phyloP scores from a whole-genome alignment of 1,140 invertebrate genomes.

The Brachionus rubens region DNA sequence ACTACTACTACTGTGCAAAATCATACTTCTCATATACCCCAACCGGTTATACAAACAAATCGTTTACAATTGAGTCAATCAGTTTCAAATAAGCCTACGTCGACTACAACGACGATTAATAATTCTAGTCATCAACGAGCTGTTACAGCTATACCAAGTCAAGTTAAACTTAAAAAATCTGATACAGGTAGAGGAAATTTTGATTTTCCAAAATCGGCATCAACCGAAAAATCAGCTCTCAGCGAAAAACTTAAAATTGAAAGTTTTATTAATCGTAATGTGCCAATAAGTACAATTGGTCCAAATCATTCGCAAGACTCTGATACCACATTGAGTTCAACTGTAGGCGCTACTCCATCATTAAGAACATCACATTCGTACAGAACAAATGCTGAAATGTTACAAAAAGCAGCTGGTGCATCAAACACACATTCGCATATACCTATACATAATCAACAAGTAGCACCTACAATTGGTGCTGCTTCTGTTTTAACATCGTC shows the following conservation, averaged over 20 bases:
- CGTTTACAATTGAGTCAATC: not conserved
- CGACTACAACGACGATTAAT: not conserved
- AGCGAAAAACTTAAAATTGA: too few relatives aligned
- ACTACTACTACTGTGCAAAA: not conserved
- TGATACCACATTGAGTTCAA: not conserved
- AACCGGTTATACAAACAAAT: not conserved
- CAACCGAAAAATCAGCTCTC: slow-evolving; percentile 2
- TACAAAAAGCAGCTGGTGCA: not conserved
- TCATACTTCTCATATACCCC: not conserved
- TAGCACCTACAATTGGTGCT: not conserved
- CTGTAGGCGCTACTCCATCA: not conserved
- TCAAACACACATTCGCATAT: not conserved
- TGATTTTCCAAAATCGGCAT: slow-evolving; percentile 17
- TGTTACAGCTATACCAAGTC: not conserved
- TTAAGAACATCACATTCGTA: not conserved
- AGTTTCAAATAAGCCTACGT: not conserved
- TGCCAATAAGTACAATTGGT: not conserved
- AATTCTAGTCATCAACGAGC: not conserved
- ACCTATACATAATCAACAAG: slow-evolving; percentile 23
- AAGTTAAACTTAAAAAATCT: slow-evolving; percentile 1
- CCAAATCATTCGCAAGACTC: not conserved
- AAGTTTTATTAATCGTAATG: not conserved
- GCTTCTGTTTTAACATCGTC: not conserved
- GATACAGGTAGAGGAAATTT: slow-evolving; percentile 23
- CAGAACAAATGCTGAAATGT: slow-evolving; percentile 5